Evolutionary conservation across 2,888 invertebrate species (phyloP), one percentile per base, ranked within the genome.

Genomic region (Linhomoeus sp.): DNA sequence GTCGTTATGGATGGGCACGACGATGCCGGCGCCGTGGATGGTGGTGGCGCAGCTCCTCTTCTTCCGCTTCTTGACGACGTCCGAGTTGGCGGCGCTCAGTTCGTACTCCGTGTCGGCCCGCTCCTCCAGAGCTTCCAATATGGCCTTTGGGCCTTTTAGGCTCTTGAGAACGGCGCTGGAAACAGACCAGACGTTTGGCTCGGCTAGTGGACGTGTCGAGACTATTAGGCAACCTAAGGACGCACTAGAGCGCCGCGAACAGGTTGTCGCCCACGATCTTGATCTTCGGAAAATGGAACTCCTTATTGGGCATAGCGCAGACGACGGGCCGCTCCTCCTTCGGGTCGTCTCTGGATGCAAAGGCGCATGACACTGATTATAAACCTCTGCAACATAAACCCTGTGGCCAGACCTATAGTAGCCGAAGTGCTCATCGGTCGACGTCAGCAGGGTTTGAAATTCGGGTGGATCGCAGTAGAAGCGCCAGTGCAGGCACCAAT

Each of bases 381-480:
- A 12, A 5, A 37, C 19, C 3, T 12, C 22, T 5, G 15, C 12
- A 46, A 25, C 14, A 25, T n/a, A n/a, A 5, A 17, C 37, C 5
- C 17, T 37, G 19, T n/a, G 3, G 9, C 17, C 19, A 22, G 19
- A 67, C 59, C 86, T 75, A 72, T 78, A 87, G 67, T 87, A 90
- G 7, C 88, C 88, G 59, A 84, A 77, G 64, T 90, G 88, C 59
- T 77, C 76, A 23, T 74, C 75, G 63, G 76, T 77, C 44, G 84
- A 65, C 38, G 51, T 55, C 19, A 70, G 52, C 19, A 70, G 62
- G 25, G 71, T 70, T 70, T 85, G 82, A 66, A 88, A 82, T 68
- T 92, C 90, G 14, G 92, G 90, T 14, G 87, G 84, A 71, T 94
- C 92, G 66, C 80, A 85, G 64, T 76, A 85, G 67, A 81, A 90